phyloP scores from a whole-genome alignment of 2,888 invertebrate genomes.

The Heliothis peltigera region DNA sequence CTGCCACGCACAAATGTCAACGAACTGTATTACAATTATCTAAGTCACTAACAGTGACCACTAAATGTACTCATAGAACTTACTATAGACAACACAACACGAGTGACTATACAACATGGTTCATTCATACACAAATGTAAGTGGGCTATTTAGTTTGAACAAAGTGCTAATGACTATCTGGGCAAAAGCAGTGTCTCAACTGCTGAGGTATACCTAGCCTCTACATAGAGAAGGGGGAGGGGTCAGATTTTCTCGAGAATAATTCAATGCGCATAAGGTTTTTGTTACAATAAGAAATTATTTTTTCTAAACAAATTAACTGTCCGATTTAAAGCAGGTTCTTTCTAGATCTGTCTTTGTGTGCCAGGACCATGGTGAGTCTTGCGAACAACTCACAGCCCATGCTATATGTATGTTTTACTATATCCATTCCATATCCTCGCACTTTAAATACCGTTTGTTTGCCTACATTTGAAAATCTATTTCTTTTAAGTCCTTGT shows the following conservation, averaged over 20 bases:
- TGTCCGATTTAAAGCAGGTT: too few species aligned
- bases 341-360: too few species aligned
- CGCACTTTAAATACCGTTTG: conserved; percentile 4
- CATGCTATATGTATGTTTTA: too few species aligned
- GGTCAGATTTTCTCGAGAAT: too few species aligned
- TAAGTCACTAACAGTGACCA: conserved; percentile 46
- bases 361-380: too few species aligned
- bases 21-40: conserved; percentile 51
- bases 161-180: background rate
- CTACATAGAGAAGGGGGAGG: background rate
- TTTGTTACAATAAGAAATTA: too few species aligned
- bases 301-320: too few species aligned
- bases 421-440: too few species aligned
- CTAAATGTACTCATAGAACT: conserved; percentile 8
- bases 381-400: too few species aligned
- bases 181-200: background rate
- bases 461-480: conserved; percentile 23
- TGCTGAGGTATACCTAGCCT: background rate
- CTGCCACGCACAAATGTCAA: conserved; percentile 43
- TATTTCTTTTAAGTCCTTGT: conserved; percentile 22
- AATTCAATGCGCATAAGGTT: too few species aligned
- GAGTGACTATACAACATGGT: background rate
- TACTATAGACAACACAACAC: conserved; percentile 2
- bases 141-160: conserved; percentile 25
- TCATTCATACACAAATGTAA: conserved; percentile 52